phyloP scores from a whole-genome alignment of 64 coral and sea anemone genomes.

The Dendronephthya gigantea region DNA sequence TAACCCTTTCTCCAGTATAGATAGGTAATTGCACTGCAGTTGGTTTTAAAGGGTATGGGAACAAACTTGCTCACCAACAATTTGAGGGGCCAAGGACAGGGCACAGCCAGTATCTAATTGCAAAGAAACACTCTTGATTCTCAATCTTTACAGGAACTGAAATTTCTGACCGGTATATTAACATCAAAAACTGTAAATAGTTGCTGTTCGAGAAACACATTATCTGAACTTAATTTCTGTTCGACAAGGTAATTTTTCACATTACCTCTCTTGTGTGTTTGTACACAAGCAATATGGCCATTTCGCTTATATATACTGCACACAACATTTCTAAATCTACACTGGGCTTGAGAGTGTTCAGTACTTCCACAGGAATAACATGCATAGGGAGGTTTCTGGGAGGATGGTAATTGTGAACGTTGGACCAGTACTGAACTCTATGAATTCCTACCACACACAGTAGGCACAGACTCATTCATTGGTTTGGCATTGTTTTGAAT shows the following conservation, averaged over 20 bases:
- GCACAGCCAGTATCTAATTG: constrained; percentile 61
- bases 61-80: constrained; percentile 21
- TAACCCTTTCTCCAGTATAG: constrained; percentile 45
- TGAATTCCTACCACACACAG: too few species aligned
- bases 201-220: constrained; percentile 17
- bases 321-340: constrained; percentile 23
- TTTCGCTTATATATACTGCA: constrained; percentile 26
- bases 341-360: constrained; percentile 37
- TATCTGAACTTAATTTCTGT: background rate
- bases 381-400: constrained; percentile 17
- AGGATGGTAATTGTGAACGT: too few species aligned
- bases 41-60: constrained; percentile 35
- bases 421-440: too few species aligned
- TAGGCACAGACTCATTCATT: too few species aligned
- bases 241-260: too few species aligned
- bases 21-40: constrained; percentile 25
- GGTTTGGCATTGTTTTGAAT: background rate
- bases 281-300: constrained; percentile 28
- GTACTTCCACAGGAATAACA: constrained; percentile 36
- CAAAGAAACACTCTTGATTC: constrained; percentile 24
- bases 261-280: constrained; percentile 23
- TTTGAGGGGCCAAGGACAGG: constrained; percentile 21
- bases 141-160: constrained; percentile 34
- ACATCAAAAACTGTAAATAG: constrained; percentile 16
- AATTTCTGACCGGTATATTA: constrained; percentile 46